Evolutionary conservation across 2,888 invertebrate genomes (phyloP), one percentile per base, ranked within the genome.

Genomic region (Tyria jacobaeae): DNA sequence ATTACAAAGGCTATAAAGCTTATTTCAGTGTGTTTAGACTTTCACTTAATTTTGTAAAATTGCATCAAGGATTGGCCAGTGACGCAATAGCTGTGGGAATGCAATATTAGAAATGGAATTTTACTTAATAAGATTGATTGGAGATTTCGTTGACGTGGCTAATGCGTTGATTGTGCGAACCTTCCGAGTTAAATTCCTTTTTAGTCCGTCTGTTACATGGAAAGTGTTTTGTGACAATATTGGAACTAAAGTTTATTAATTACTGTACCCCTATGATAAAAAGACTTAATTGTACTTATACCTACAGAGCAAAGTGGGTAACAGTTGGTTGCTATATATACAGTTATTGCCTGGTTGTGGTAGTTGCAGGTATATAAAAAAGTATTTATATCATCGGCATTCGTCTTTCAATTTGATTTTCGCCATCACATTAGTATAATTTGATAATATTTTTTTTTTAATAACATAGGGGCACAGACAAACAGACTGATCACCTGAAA

Each of bases 51-150:
- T 66, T 52, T 65, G 12, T 59, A 62, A 17, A 62, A 64, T 69
- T 71, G 71, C 73, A 74, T 78, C 68, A 66, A 67, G 64, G 64
- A 75, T 66, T 59, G 57, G 62, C 52, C 53, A 58, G 63, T 64
- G 60, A 55, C 63, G 60, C 63, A 60, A 60, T 59, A 39, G 65
- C 64, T 70, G 73, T 73, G 81, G 79, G 78, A 81, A 81, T 79
- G 78, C 74, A 78, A 80, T 79, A 78, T 80, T 74, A 69, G 71
- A 69, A 73, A 75, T 76, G 73, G 74, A 76, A 74, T 76, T 75
- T 75, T 66, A 63, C 67, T 68, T 78, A 74, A 74, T 74, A 78
- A 78, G 76, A 77, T 77, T 73, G 74, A 77, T 77, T 75, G 65
- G 60, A 68, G 72, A 68, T 60, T 75, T 68, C 54, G 58, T 67